These are phyloP conservation scores for Anser brachyrhynchus DNA, from an alignment of 2,113 vertebrate species.

Conservation along the genomic window DNA sequence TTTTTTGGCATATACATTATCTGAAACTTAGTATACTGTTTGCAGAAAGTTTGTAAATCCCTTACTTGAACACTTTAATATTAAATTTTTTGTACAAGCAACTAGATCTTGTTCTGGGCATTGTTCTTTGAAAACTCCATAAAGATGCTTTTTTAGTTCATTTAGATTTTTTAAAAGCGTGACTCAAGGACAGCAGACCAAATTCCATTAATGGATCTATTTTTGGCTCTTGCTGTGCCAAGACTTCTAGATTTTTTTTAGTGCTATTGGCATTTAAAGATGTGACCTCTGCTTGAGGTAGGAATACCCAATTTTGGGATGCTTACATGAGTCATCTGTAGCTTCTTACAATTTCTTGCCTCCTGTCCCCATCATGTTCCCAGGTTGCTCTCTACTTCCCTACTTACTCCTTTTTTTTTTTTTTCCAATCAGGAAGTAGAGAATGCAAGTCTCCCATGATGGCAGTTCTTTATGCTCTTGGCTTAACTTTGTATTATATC, in stretches of 20 bases:
- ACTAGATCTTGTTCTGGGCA: background rate
- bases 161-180: background rate
- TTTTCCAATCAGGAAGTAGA: background rate
- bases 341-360: background rate
- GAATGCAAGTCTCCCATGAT: background rate
- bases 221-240: background rate
- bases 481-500: background rate
- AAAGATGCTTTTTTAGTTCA: background rate
- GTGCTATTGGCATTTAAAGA: background rate
- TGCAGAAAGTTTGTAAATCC: background rate
- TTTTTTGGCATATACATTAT: background rate
- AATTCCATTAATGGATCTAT: background rate
- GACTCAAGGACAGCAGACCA: background rate
- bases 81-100: slow-evolving; percentile 12
- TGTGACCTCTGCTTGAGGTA: background rate
- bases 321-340: background rate
- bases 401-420: too few species aligned
- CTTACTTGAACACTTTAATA: background rate
- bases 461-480: background rate
- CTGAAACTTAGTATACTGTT: background rate
- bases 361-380: background rate
- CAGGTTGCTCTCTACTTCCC: background rate
- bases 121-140: background rate
- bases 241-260: background rate
- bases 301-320: background rate